Evolutionary conservation across 2,797 vertebrate genomes (phyloP).

Genomic region (Podarcis siculus): DNA sequence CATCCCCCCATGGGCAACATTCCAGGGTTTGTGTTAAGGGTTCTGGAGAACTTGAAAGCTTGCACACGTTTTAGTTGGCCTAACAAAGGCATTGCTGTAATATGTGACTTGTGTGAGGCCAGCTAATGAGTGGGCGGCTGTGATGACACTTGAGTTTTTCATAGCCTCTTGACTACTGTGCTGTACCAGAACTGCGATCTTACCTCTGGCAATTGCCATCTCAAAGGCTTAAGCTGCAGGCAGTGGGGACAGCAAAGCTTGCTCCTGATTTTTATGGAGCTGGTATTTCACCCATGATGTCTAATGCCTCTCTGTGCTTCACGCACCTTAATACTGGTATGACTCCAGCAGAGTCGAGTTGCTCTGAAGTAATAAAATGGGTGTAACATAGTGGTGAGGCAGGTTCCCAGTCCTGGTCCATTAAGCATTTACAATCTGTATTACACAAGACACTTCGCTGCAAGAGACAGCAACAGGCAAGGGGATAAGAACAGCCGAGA

Average conservation of each 20-base stretch:
- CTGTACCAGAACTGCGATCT: background rate
- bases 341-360: background rate
- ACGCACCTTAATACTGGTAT: background rate
- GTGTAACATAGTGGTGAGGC: slow-evolving; percentile 7
- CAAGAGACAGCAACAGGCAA: slow-evolving; percentile 15
- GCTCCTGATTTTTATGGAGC: background rate
- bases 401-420: background rate
- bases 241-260: background rate
- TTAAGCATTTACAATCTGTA: slow-evolving; percentile 17
- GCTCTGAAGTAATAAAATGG: slow-evolving; percentile 1
- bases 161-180: background rate
- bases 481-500: background rate
- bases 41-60: no score
- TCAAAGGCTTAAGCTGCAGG: background rate
- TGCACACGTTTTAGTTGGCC: no score
- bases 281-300: background rate
- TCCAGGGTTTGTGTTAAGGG: no score
- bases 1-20: no score
- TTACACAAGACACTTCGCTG: accelerated
- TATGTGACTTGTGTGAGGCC: background rate
- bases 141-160: background rate
- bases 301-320: background rate
- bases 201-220: background rate
- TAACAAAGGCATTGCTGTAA: no score
- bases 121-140: background rate